A percentile compares a stretch with the other conserved stretches of the same genome.
phyloP scores from a whole-genome alignment of 2,888 invertebrate species.

The Morinoia aosen region DNA sequence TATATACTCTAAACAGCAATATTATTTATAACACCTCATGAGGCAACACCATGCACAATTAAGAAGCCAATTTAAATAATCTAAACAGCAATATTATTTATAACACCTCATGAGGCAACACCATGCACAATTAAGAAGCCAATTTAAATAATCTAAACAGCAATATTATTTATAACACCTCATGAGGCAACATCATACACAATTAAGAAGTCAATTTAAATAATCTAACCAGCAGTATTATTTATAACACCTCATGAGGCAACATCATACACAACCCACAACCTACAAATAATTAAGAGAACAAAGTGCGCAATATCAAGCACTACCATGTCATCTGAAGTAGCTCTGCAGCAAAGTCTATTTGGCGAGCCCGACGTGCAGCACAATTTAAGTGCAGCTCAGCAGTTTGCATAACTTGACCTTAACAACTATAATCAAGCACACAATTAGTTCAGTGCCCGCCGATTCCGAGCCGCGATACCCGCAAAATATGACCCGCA shows the following conservation, averaged over 20 bases:
- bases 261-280: not conserved
- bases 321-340: not conserved
- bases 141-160: no score
- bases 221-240: not conserved
- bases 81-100: no score
- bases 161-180: no score
- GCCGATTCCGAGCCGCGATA: not conserved
- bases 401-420: not conserved
- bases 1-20: no score
- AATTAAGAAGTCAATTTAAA: not conserved
- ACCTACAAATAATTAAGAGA: not conserved
- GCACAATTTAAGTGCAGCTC: not conserved
- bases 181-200: no score
- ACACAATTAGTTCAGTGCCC: not conserved
- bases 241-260: not conserved
- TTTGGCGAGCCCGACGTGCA: not conserved
- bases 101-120: no score
- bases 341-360: not conserved
- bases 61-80: no score
- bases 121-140: no score
- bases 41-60: no score
- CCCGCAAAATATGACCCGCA: not conserved
- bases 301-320: not conserved
- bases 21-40: no score
- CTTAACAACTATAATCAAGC: not conserved